These are phyloP conservation scores for Peromyscus leucopus DNA, from an alignment of 2,113 vertebrate species.

Conservation along the genomic window DNA sequence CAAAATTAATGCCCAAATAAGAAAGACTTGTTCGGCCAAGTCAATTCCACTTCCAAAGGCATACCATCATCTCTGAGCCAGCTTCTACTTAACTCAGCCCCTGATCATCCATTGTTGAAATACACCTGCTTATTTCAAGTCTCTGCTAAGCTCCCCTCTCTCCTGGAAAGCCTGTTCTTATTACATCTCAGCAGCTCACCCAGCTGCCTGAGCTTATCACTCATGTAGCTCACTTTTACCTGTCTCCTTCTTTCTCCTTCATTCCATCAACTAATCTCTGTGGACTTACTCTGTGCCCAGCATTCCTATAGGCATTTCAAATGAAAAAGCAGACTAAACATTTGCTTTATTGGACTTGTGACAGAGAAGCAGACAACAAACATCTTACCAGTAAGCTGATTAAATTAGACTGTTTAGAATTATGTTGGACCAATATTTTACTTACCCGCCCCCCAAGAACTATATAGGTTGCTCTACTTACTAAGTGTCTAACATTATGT, in stretches of 20 bases:
- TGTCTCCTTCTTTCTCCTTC: not conserved
- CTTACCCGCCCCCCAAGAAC: not conserved
- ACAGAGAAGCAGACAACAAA: not conserved
- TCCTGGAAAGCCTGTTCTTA: not conserved
- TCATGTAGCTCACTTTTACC: not conserved
- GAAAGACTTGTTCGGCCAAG: not conserved
- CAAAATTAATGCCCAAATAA: not conserved
- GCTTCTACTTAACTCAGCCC: not conserved
- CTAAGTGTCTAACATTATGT: not conserved
- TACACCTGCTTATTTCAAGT: not conserved
- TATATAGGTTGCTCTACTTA: not conserved
- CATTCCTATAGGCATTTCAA: not conserved
- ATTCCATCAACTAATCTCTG: not conserved
- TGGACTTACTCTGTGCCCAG: not conserved
- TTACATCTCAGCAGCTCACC: not conserved
- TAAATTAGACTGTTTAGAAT: not conserved
- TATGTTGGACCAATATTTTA: not conserved
- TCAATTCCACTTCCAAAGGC: not conserved
- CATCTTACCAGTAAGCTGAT: not conserved
- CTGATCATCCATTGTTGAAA: not conserved
- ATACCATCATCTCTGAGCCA: not conserved
- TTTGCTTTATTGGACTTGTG: not conserved
- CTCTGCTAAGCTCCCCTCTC: not conserved
- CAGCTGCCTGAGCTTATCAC: not conserved
- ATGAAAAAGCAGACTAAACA: not conserved